Conservation (phyloP, 2,888 invertebrate species). For the Acronicta alni region DNA sequence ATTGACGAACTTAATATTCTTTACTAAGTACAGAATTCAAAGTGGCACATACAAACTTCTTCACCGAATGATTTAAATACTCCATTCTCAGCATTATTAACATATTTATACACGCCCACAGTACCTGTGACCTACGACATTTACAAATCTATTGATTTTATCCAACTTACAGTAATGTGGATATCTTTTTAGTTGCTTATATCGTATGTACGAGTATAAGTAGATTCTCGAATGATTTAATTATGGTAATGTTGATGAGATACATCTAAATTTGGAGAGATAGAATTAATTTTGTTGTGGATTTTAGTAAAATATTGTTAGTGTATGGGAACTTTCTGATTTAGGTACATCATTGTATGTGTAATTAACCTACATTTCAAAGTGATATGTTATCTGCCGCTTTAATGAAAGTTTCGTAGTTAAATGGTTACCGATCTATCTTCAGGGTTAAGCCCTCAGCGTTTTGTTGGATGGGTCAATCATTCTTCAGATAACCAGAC, state of each 20-base stretch:
- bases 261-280: conserved; percentile 29
- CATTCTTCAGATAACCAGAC: too few relatives aligned
- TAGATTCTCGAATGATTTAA: conserved; percentile 37
- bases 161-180: conserved; percentile 22
- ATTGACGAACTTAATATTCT: conserved; percentile 4
- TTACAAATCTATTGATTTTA: conserved; percentile 47
- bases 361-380: conserved; percentile 6
- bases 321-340: conserved; percentile 30
- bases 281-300: conserved; percentile 31
- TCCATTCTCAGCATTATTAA: conserved; percentile 19
- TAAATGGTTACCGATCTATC: not conserved
- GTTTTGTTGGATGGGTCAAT: not conserved
- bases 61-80: conserved; percentile 29
- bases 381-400: not conserved
- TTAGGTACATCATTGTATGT: not conserved
- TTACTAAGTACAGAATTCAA: conserved; percentile 3
- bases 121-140: conserved; percentile 36
- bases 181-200: conserved; percentile 18
- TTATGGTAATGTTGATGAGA: conserved; percentile 46
- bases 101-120: conserved; percentile 43
- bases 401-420: not conserved
- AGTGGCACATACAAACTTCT: conserved; percentile 27
- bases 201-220: conserved; percentile 15
- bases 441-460: not conserved
- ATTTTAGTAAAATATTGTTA: conserved; percentile 20